phyloP scores from a whole-genome alignment of 2,888 invertebrate genomes.

The Busseola fusca region DNA sequence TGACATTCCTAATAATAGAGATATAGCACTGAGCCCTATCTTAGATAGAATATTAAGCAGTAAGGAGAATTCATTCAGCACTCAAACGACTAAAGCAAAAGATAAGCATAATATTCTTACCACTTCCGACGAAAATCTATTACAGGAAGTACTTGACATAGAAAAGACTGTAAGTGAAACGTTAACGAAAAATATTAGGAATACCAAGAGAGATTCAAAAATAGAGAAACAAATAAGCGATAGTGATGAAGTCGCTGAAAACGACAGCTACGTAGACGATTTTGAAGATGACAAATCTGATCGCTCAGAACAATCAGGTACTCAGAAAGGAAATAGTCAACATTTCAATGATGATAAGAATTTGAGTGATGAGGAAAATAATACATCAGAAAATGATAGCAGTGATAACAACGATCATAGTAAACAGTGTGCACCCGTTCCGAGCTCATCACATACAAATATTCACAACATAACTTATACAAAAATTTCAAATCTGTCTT shows the following conservation, averaged over 20 bases:
- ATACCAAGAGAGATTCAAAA: conserved; percentile 53
- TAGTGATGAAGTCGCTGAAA: conserved; percentile 61
- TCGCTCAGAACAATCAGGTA: conserved; percentile 58
- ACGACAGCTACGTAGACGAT: conserved; percentile 83
- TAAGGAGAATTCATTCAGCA: conserved; percentile 78
- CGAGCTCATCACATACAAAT: conserved; percentile 54
- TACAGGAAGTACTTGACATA: conserved; percentile 83
- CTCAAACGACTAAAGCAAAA: conserved; percentile 64
- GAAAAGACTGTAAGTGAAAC: conserved; percentile 79
- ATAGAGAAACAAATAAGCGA: conserved; percentile 60
- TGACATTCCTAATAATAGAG: conserved; percentile 74
- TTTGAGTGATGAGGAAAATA: conserved; percentile 47
- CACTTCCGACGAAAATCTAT: conserved; percentile 84
- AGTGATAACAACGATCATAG: conserved; percentile 29
- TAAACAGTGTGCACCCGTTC: conserved; percentile 34
- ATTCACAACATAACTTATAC: conserved; percentile 70
- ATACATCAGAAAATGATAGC: conserved; percentile 36
- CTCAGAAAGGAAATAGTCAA: conserved; percentile 37
- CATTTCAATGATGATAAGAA: conserved; percentile 45
- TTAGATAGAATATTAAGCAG: conserved; percentile 81
- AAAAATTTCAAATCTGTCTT: conserved; percentile 77
- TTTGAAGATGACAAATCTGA: conserved; percentile 84
- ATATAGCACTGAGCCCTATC: conserved; percentile 79
- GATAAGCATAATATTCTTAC: conserved; percentile 73
- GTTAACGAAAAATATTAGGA: conserved; percentile 68